phyloP scores from a whole-genome alignment of 35 echinoderm and acorn worm species.

The Heliocidaris tuberculata region DNA sequence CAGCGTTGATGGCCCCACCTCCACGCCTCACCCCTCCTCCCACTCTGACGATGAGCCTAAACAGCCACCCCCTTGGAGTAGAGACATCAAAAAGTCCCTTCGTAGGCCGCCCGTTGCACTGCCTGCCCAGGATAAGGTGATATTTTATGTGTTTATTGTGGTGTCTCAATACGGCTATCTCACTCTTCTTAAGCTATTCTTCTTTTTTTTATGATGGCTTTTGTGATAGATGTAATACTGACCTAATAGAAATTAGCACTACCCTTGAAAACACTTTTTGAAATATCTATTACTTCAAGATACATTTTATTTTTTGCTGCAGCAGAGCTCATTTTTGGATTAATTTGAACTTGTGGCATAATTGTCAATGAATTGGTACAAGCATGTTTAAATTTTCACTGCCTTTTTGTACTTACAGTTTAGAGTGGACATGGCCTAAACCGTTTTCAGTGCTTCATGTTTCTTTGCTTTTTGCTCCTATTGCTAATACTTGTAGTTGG shows the following conservation, averaged over 20 bases:
- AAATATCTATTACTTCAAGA: too few relatives aligned
- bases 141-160: neutral
- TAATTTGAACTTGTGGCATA: too few relatives aligned
- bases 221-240: neutral
- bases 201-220: neutral
- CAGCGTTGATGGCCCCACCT: constrained; percentile 25
- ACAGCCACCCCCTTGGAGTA: constrained; percentile 31
- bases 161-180: neutral
- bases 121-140: constrained; percentile 33
- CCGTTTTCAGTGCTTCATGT: too few relatives aligned
- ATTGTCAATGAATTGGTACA: neutral
- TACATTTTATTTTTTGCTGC: too few relatives aligned
- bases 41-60: neutral
- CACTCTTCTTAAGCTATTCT: neutral
- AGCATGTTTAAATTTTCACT: neutral
- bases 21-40: neutral
- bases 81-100: constrained; percentile 44
- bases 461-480: too few relatives aligned
- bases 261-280: too few relatives aligned
- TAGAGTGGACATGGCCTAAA: neutral
- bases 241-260: neutral
- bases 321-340: too few relatives aligned
- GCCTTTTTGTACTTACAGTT: neutral
- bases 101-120: constrained; percentile 28
- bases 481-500: too few relatives aligned